A percentile compares a stretch with the other conserved stretches of the same genome.
Conservation (phyloP, 1,140 invertebrate genomes). For the Lordiphosa clarofinis region DNA sequence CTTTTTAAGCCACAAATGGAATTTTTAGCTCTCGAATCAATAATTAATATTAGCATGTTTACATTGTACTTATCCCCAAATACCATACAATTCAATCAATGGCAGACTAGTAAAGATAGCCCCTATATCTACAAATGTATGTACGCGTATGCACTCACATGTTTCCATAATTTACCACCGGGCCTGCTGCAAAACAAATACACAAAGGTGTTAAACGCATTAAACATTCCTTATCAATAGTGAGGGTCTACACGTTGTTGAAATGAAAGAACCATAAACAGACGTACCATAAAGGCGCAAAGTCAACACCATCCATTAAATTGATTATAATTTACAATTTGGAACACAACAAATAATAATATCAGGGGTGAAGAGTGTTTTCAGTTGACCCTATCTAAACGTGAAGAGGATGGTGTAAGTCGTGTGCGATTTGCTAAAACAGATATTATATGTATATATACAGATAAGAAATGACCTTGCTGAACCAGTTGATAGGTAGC, state of each 20-base stretch:
- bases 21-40: too few species aligned
- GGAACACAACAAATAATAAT: not conserved
- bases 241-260: slow-evolving; percentile 30
- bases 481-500: slow-evolving; percentile 1
- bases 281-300: not conserved
- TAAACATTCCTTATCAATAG: slow-evolving; percentile 20
- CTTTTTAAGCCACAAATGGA: too few species aligned
- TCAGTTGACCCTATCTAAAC: not conserved
- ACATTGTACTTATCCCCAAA: too few species aligned
- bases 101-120: too few species aligned
- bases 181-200: not conserved
- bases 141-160: too few species aligned
- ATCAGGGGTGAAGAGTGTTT: slow-evolving; percentile 1
- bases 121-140: too few species aligned
- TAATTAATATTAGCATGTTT: too few species aligned
- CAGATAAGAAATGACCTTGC: slow-evolving; percentile 60
- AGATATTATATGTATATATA: not conserved
- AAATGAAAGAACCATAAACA: slow-evolving; percentile 8
- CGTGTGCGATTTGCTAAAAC: too few species aligned
- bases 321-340: slow-evolving; percentile 17
- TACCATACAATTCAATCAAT: too few species aligned
- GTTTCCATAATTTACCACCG: too few species aligned
- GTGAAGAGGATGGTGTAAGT: slow-evolving; percentile 1
- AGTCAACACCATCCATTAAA: slow-evolving; percentile 10
- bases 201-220: not conserved